phyloP scores from a whole-genome alignment of 2,888 invertebrate species.

The Antitype chi region DNA sequence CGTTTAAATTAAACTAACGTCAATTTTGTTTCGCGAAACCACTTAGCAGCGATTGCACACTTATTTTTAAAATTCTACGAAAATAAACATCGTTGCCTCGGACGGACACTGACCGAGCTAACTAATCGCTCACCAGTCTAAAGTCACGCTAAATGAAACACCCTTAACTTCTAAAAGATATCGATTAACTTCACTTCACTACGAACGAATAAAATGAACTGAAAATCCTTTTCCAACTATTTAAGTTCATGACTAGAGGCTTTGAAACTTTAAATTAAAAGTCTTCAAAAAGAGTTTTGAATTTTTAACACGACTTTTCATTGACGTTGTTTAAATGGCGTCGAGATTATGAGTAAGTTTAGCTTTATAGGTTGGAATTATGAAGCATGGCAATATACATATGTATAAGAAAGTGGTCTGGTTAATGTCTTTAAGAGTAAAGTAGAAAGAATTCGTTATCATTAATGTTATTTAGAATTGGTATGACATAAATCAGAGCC shows the following conservation, averaged over 20 bases:
- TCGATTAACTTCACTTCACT: constrained; percentile 66
- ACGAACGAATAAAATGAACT: constrained; percentile 64
- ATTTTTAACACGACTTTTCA: constrained; percentile 47
- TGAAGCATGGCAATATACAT: not conserved
- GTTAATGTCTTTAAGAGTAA: not conserved
- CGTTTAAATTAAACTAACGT: constrained; percentile 50
- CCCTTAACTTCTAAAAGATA: constrained; percentile 74
- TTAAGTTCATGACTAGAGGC: constrained; percentile 61
- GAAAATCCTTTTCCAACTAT: constrained; percentile 66
- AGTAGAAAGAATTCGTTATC: too few relatives aligned
- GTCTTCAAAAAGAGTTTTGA: constrained; percentile 51
- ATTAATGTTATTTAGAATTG: too few relatives aligned
- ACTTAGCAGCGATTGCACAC: constrained; percentile 28
- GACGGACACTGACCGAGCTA: constrained; percentile 69
- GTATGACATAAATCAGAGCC: too few relatives aligned
- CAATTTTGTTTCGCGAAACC: constrained; percentile 49
- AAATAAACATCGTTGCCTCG: constrained; percentile 41
- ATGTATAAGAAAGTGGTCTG: not conserved
- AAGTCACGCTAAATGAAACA: constrained; percentile 73
- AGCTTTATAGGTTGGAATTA: not conserved
- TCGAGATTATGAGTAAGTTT: constrained; percentile 6
- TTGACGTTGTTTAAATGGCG: constrained; percentile 47
- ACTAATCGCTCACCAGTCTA: constrained; percentile 65
- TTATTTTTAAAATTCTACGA: constrained; percentile 47
- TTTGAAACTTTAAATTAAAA: constrained; percentile 64